These are phyloP conservation scores for Chunga burmeisteri DNA, from an alignment of 2,113 vertebrate species.

Conservation along the genomic window DNA sequence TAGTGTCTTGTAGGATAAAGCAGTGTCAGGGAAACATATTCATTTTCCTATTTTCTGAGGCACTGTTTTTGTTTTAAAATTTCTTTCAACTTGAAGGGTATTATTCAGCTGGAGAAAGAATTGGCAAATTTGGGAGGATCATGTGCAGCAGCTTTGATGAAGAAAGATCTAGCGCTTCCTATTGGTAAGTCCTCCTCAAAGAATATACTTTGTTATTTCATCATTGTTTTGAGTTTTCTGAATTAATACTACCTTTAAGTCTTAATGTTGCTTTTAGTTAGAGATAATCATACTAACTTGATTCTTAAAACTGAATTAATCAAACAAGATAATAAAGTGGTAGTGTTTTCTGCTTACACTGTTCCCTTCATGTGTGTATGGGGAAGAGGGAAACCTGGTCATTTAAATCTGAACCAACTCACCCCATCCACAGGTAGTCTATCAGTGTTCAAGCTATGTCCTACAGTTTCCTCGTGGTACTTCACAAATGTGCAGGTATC, in stretches of 20 bases:
- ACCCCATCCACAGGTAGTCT: not conserved
- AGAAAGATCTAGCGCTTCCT: constrained; percentile 95
- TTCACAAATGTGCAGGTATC: not conserved
- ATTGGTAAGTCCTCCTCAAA: constrained; percentile 79
- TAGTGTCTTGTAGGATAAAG: not conserved
- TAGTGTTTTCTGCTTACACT: not conserved
- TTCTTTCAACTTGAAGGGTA: constrained; percentile 81
- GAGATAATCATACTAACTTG: not conserved
- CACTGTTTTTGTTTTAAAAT: not conserved
- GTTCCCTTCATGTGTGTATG: not conserved
- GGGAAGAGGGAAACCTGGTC: not conserved
- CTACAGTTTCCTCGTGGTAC: not conserved
- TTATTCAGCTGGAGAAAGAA: constrained; percentile 96
- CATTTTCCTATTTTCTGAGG: not conserved
- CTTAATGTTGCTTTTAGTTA: not conserved
- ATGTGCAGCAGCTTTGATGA: constrained; percentile 97
- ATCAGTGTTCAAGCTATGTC: not conserved
- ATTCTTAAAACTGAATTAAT: not conserved
- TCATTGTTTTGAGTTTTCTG: not conserved
- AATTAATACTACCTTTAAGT: not conserved
- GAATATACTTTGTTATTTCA: not conserved
- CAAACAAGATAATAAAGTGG: not conserved
- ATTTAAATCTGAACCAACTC: not conserved
- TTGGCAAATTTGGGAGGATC: constrained; percentile 93
- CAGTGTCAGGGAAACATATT: not conserved